Evolutionary conservation across 2,797 vertebrate genomes (phyloP).

Genomic region (Cebuella pygmaea): DNA sequence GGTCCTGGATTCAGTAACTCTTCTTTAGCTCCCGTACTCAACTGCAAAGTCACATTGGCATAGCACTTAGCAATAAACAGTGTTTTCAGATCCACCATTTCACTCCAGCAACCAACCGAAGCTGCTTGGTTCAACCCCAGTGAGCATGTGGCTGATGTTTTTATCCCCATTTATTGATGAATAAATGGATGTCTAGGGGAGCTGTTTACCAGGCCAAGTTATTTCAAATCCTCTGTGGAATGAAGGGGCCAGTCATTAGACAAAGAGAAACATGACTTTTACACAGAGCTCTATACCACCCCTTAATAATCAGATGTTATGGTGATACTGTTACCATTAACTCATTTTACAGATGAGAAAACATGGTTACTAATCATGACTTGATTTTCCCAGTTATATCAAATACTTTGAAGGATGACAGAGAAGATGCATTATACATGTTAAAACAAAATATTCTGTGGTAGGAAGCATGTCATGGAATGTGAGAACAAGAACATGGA

Average conservation of each 20-base stretch:
- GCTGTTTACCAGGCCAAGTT: neutral
- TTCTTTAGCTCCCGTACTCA: neutral
- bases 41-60: neutral
- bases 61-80: neutral
- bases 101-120: neutral
- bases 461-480: neutral
- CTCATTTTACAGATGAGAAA: slow-evolving; percentile 10
- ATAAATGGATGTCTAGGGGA: neutral
- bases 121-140: neutral
- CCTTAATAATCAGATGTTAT: neutral
- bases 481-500: neutral
- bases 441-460: neutral
- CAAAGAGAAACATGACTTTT: neutral
- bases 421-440: neutral
- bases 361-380: neutral
- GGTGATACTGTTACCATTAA: neutral
- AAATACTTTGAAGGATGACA: neutral
- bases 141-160: neutral
- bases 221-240: neutral
- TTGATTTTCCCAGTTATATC: neutral
- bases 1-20: neutral
- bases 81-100: neutral
- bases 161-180: neutral
- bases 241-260: neutral
- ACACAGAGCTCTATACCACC: neutral